Base-by-base conservation (phyloP, 2,888 invertebrate genomes). In the Ectobius pallidus region DNA sequence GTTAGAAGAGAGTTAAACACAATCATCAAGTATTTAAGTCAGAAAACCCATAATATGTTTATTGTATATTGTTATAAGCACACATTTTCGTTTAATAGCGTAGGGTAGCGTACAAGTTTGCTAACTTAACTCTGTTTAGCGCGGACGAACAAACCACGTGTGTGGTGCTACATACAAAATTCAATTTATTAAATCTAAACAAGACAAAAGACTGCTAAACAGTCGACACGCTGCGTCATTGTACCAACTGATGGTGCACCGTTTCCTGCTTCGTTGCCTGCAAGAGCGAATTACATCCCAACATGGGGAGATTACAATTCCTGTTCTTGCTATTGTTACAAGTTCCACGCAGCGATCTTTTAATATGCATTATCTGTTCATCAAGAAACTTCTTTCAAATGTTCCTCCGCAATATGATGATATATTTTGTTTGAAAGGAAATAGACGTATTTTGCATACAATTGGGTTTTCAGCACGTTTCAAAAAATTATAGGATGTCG, bases 181-280 rank as follows among this genome's bases (percentile, higher is more conserved):
- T 58, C 58, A 58, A 58, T 58, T 58, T 58, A 58, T 58, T 58
- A 58, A 25, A 58, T 58, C 58, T 58, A 58, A 58, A 58, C 58
- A 58, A 58, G 58, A 58, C 58, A 58, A 58, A 58, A 58, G 58
- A 58, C 58, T 58, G 58, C 30, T 58, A 58, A 58, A 30, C 52
- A 52, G 52, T 52, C 52, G 20, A 52, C 52, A 25, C 52, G 58
- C 58, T 58, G 58, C 58, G 58, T 58, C 58, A 58, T 58, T 30
- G 25, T 25, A n/a, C 58, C 11, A 9, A 25, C 52, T 52, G 52
- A 52, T 52, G 52, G 25, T 25, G 52, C 25, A 30, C 25, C 22
- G 58, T 58, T 58, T 58, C 58, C 58, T 58, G 58, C 16, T 0
- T 1, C 58, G 2, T 0, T 58, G n/a, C 2, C 22, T 4, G 58